Evolutionary conservation across 2,888 invertebrate genomes (phyloP).

Genomic region (Drosophila atripex): DNA sequence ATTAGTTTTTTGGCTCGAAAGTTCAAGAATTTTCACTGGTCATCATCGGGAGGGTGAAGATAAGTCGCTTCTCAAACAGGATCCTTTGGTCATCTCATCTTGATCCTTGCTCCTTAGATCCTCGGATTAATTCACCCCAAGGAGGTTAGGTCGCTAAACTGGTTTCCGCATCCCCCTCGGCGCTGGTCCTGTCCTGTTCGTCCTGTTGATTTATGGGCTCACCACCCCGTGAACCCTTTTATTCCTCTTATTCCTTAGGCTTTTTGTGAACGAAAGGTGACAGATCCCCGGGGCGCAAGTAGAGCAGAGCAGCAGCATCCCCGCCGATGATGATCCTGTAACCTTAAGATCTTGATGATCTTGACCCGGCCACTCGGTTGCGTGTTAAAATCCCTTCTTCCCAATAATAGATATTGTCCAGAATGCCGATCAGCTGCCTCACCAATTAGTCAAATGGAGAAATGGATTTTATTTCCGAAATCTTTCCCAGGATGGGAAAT

Average conservation of each 20-base stretch:
- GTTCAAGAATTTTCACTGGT: slow-evolving; percentile 55
- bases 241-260: not conserved
- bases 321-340: slow-evolving; percentile 15
- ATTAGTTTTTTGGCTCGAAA: slow-evolving; percentile 64
- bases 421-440: slow-evolving; percentile 22
- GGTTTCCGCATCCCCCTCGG: slow-evolving; percentile 43
- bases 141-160: slow-evolving; percentile 64
- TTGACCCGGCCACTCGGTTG: slow-evolving; percentile 56
- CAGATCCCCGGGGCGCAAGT: slow-evolving; percentile 41
- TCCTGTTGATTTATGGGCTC: slow-evolving; percentile 65
- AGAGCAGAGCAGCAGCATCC: slow-evolving; percentile 52
- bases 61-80: slow-evolving; percentile 28
- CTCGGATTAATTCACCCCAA: slow-evolving; percentile 43
- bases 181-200: not conserved
- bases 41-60: slow-evolving; percentile 27
- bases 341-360: slow-evolving; percentile 6
- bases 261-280: slow-evolving; percentile 15
- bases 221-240: slow-evolving; percentile 49
- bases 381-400: slow-evolving; percentile 60
- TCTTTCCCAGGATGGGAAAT: slow-evolving; percentile 6
- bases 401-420: no score
- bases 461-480: not conserved
- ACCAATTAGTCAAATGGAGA: slow-evolving; percentile 31
- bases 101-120: not conserved
- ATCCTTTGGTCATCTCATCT: slow-evolving; percentile 12